Conservation (phyloP, 2,113 vertebrate species). For the Pomatostomus ruficeps region DNA sequence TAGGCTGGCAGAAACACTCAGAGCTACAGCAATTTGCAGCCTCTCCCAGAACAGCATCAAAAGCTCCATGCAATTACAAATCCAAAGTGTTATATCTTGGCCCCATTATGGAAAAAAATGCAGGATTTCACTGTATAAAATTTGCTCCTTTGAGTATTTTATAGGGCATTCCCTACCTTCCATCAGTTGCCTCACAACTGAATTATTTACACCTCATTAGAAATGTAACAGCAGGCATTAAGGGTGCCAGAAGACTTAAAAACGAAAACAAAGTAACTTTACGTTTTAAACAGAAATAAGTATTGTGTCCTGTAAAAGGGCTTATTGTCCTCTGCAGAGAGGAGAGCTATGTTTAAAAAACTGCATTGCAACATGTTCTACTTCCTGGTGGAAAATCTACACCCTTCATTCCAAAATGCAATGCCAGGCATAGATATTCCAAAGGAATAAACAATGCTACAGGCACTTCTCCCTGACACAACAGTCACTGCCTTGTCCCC, state of each 20-base stretch:
- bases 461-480: background rate
- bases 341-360: background rate
- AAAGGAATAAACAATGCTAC: background rate
- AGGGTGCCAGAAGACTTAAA: background rate
- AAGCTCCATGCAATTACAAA: background rate
- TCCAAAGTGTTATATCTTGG: background rate
- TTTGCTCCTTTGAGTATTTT: background rate
- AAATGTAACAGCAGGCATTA: background rate
- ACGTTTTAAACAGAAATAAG: background rate
- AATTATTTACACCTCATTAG: background rate
- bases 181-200: background rate
- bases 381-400: background rate
- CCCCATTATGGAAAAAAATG: background rate
- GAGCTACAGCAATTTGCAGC: background rate
- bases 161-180: background rate
- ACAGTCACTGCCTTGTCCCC: background rate
- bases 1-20: background rate
- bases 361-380: background rate
- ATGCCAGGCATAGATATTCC: background rate
- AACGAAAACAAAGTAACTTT: background rate
- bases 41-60: background rate
- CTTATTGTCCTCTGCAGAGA: background rate
- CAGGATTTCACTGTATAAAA: background rate
- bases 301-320: background rate
- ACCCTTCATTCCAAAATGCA: background rate